Evolutionary conservation across 2,113 vertebrate species (phyloP), one percentile per base, ranked within the genome.

Genomic region (Scatophagus argus): DNA sequence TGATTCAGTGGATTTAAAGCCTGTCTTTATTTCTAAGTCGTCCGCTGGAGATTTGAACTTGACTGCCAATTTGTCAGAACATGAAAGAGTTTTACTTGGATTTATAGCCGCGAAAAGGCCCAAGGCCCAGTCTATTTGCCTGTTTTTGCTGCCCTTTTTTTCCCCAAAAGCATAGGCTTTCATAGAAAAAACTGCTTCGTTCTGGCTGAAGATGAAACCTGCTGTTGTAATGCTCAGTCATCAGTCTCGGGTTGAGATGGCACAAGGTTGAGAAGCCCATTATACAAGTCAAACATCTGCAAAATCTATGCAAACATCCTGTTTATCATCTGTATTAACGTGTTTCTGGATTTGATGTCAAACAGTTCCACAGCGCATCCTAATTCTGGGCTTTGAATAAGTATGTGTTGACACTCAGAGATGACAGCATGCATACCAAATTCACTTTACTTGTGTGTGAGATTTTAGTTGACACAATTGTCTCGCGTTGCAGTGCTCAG

Each of bases 11-110:
- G 29, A 51, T 63, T 62, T 39, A 39, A 13, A 29, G 60, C 49
- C 31, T 47, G 3, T 47, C 23, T 44, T 49, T n/a, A 23, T 65
- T 43, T 74, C 65, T 10, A 77, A 64, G 13, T 79, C 4, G 6
- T 51, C 59, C 32, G 34, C 1, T 43, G 63, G 14, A 51, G 41
- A 36, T 47, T 41, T 32, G 5, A 64, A 51, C 38, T 52, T 23
- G 34, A 41, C 32, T 51, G 25, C 19, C 17, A 19, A 36, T 64
- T 25, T 64, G 21, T 23, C 32, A 5, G 7, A n/a, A 38, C 3
- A 52, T 43, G 19, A 10, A 8, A 25, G 25, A 6, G 23, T 51
- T 47, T 51, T 29, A 29, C 1, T 5, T 19, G 29, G 36, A 74
- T 73, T 59, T 69, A 31, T 29, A 29, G 43, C 38, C 32, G 11